Evolutionary conservation across 2,888 invertebrate genomes (phyloP), one percentile per base, ranked within the genome.

Genomic region (Thymelicus sylvestris): DNA sequence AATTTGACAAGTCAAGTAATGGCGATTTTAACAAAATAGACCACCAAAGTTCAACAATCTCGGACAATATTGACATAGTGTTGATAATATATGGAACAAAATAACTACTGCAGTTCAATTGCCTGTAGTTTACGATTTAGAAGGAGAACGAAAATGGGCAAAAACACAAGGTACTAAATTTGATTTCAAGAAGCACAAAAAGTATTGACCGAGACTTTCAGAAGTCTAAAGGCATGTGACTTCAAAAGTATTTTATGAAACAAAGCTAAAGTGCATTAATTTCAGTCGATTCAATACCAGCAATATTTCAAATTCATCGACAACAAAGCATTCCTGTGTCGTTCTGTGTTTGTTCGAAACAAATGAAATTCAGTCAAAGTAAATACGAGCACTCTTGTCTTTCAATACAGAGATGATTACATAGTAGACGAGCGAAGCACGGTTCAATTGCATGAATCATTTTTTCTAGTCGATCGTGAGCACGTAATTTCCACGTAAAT

Each of bases 401-500:
- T 38, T 59, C 38, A n/a, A 59, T 38, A 38, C n/a, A 39, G 8
- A 59, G 2, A 59, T 38, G 59, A 38, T 31, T 59, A 59, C 31
- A 59, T 59, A n/a, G 39, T 48, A 60, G 48, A 68, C 38, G 39
- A 63, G 59, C 41, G 24, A 64, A 24, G 50, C 69, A 50, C 64
- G 59, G 57, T 65, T 41, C 59, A 59, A 70, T 64, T 65, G 69
- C 70, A 73, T 74, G 73, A 75, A 75, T 78, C 75, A 76, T 74
- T 74, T 72, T 65, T 74, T 72, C 59, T 57, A 72, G 39, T 60
- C 62, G 72, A 66, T 73, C 74, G 74, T 74, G 74, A 75, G 68
- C 73, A 74, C 72, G 74, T 75, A 71, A 74, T 74, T 74, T 63
- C 69, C 57, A 71, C 74, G 72, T 73, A 72, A 74, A 62, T 62